phyloP scores from a whole-genome alignment of 2,113 vertebrate genomes.

The Malurus melanocephalus region DNA sequence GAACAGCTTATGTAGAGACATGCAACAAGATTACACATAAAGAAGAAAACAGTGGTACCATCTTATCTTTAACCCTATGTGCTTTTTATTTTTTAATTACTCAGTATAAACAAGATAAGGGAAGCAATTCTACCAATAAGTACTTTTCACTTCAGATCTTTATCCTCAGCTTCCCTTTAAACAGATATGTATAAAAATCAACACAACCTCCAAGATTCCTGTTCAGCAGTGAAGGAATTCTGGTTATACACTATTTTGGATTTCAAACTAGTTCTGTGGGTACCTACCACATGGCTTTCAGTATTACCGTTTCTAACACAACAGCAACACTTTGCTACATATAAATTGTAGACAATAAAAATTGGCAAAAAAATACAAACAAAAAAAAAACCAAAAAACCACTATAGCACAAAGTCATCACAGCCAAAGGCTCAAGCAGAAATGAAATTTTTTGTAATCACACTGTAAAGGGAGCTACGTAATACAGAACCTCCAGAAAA shows the following conservation, averaged over 20 bases:
- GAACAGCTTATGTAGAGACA: conserved; percentile 86
- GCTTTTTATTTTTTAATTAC: conserved; percentile 62
- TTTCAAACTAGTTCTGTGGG: conserved; percentile 27
- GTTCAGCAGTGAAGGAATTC: conserved; percentile 71
- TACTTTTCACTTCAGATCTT: neutral
- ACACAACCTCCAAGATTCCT: conserved; percentile 9
- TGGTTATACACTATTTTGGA: neutral
- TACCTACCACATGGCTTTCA: neutral
- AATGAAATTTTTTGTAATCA: neutral
- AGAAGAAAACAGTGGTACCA: conserved; percentile 70
- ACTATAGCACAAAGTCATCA: neutral
- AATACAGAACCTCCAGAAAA: neutral
- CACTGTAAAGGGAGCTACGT: neutral
- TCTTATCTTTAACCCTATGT: conserved; percentile 66
- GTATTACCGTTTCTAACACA: neutral
- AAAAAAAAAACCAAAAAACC: neutral
- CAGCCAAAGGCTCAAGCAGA: neutral
- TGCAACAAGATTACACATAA: conserved; percentile 80
- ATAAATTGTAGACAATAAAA: neutral
- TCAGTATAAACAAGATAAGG: conserved; percentile 40
- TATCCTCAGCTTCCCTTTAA: conserved; percentile 29
- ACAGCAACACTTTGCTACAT: neutral
- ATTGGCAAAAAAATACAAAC: neutral
- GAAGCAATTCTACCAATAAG: conserved; percentile 37
- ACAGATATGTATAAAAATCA: conserved; percentile 11